phyloP scores from a whole-genome alignment of 2,888 invertebrate species.

The Isoperla grammatica region DNA sequence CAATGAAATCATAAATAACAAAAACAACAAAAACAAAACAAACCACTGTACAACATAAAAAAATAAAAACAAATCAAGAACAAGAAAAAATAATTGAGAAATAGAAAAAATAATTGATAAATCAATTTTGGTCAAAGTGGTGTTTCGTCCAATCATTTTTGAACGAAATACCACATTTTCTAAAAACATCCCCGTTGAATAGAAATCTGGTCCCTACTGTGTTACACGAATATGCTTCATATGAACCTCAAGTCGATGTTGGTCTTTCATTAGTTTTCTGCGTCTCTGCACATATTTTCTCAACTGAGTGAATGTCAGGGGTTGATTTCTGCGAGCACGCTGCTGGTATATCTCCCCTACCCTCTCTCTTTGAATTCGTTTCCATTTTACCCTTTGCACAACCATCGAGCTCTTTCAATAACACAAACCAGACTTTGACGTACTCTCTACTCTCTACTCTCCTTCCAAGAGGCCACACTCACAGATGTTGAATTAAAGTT shows the following conservation, averaged over 20 bases:
- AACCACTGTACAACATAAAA: not conserved
- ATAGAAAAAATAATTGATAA: not conserved
- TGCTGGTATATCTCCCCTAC: not conserved
- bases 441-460: no score
- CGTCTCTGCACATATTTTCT: not conserved
- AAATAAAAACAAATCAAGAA: slow-evolving; percentile 1
- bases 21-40: not conserved
- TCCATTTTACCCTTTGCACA: no score
- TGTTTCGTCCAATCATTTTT: no score
- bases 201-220: not conserved
- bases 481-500: slow-evolving; percentile 24
- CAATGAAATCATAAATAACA: not conserved
- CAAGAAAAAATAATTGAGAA: not conserved
- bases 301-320: not conserved
- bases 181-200: not conserved
- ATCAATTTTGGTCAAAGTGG: not conserved
- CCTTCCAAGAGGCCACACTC: no score
- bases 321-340: not conserved
- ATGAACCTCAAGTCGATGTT: not conserved
- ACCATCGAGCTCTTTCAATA: no score
- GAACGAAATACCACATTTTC: not conserved
- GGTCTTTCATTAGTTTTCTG: not conserved
- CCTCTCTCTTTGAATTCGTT: no score
- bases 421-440: no score
- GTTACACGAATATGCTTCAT: not conserved